phyloP scores from a whole-genome alignment of 2,113 vertebrate genomes.

The Geococcyx californianus region DNA sequence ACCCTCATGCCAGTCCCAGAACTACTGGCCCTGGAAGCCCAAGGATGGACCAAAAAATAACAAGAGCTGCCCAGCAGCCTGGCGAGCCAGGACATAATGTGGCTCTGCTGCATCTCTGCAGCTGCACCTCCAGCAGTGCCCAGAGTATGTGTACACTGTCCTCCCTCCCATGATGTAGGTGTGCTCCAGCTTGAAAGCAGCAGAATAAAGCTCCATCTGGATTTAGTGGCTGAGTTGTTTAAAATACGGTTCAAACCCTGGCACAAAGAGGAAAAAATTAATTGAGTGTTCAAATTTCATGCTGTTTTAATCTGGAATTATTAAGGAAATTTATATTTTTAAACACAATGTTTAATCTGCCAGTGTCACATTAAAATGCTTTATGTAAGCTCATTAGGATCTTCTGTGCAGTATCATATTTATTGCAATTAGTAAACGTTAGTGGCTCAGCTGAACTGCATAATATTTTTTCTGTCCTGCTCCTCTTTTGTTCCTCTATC shows the following conservation, averaged over 20 bases:
- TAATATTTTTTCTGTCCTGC: not conserved
- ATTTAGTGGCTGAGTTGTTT: not conserved
- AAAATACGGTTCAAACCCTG: not conserved
- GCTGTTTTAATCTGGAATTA: slow-evolving; percentile 26
- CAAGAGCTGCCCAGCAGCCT: not conserved
- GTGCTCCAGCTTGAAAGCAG: not conserved
- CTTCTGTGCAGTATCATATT: slow-evolving; percentile 1
- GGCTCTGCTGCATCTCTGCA: not conserved
- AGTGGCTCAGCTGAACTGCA: not conserved
- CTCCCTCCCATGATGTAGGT: not conserved
- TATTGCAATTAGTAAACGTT: slow-evolving; percentile 49
- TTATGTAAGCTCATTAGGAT: slow-evolving; percentile 49
- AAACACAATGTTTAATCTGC: not conserved
- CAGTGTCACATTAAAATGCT: not conserved
- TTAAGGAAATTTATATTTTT: slow-evolving; percentile 8
- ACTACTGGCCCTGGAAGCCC: not conserved
- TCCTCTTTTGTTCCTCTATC: not conserved
- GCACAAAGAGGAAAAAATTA: not conserved
- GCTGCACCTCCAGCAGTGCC: not conserved
- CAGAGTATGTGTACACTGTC: fast-evolving
- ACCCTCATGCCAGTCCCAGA: not conserved
- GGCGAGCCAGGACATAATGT: not conserved
- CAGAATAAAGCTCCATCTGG: not conserved
- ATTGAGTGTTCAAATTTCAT: not conserved
- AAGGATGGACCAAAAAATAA: not conserved